Percentiles rank a stretch among this genome's conserved stretches.
Conservation (phyloP, 2,113 vertebrate species). For the Hemiprocne comata region DNA sequence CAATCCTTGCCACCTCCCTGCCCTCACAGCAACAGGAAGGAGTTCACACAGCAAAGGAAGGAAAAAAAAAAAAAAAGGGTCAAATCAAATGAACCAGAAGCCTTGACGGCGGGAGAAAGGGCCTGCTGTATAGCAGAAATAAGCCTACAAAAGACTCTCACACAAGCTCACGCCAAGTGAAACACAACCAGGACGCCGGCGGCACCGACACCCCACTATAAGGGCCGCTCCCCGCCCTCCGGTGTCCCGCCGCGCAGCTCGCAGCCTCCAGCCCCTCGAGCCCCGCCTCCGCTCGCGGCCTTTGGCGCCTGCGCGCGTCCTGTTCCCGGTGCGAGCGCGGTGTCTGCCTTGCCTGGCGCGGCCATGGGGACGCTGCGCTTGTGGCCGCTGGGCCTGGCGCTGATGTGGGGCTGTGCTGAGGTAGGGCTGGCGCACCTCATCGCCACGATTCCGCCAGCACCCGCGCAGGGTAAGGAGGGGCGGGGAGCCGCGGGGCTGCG, state of each 20-base stretch:
- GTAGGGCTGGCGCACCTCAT: neutral
- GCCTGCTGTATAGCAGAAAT: fast-evolving
- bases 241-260: too few relatives aligned
- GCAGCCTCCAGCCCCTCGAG: too few relatives aligned
- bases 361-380: neutral
- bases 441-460: neutral
- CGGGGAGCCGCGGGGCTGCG: neutral
- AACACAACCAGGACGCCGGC: too few relatives aligned
- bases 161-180: too few relatives aligned
- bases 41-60: neutral
- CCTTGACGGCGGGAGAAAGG: fast-evolving
- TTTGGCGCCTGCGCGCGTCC: neutral
- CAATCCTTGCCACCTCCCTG: fast-evolving
- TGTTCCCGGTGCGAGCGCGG: too few relatives aligned
- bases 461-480: neutral
- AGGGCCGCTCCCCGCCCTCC: too few relatives aligned
- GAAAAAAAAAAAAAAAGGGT: fast-evolving
- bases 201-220: too few relatives aligned
- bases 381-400: neutral
- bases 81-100: fast-evolving
- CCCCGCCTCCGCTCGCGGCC: neutral
- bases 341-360: too few relatives aligned
- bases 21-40: fast-evolving
- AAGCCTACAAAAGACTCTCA: fast-evolving
- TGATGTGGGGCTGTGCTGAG: neutral